Conservation (phyloP, 1,140 invertebrate species). For the Caerostris extrusa region DNA sequence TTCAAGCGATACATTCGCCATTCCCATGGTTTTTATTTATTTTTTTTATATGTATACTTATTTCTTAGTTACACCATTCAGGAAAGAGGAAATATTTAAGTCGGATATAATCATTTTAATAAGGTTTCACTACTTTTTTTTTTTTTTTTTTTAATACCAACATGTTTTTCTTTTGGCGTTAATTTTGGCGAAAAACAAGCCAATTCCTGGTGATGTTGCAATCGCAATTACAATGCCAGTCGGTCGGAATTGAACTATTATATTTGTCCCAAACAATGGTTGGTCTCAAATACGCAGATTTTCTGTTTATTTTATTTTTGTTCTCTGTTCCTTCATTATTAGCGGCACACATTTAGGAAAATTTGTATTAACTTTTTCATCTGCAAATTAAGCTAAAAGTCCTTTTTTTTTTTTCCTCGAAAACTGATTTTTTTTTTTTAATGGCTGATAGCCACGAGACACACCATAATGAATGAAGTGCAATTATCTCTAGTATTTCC, state of each 20-base stretch:
- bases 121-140: not conserved
- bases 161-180: constrained; percentile 44
- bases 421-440: constrained; percentile 37
- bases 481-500: constrained; percentile 15
- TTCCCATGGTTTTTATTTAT: not conserved
- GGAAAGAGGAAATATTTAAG: constrained; percentile 75
- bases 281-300: not conserved
- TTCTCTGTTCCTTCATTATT: constrained; percentile 17
- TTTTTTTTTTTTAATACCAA: not conserved
- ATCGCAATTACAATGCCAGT: not conserved
- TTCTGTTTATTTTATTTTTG: not conserved
- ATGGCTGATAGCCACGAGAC: not conserved
- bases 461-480: constrained; percentile 6
- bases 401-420: constrained; percentile 13
- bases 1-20: constrained; percentile 55
- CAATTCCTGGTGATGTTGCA: not conserved
- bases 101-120: constrained; percentile 70
- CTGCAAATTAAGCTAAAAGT: too few species aligned
- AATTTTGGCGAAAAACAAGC: constrained; percentile 57
- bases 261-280: not conserved
- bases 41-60: not conserved
- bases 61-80: not conserved
- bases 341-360: not conserved
- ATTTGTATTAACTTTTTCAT: not conserved
- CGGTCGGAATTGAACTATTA: not conserved